Evolutionary conservation across 92 coral and sea anemone species (phyloP).

Genomic region (Epizoanthus illoricatus): DNA sequence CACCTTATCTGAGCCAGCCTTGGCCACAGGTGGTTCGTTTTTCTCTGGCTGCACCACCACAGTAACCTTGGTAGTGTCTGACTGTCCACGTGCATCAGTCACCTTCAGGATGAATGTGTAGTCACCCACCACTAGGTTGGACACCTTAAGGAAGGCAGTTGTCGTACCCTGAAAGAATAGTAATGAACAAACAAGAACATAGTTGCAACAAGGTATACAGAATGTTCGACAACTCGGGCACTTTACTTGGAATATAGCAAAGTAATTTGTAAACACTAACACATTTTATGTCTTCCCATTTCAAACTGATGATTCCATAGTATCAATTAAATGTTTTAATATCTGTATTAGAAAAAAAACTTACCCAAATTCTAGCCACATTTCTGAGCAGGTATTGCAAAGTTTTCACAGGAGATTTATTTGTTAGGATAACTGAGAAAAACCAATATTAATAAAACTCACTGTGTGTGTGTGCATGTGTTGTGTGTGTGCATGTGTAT

Average conservation of each 20-base stretch:
- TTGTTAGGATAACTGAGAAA: no score
- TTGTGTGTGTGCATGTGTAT: no score
- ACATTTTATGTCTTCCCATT: no score
- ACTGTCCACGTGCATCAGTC: conserved; percentile 94
- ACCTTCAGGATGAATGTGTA: conserved; percentile 94
- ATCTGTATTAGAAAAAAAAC: no score
- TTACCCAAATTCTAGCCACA: no score
- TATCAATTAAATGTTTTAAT: no score
- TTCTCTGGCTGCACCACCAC: conserved; percentile 98
- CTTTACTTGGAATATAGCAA: neutral
- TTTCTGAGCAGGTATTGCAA: no score
- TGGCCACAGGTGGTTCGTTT: conserved; percentile 92
- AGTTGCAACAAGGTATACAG: neutral
- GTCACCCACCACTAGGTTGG: conserved; percentile 98
- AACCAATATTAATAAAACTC: no score
- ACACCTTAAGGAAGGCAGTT: conserved; percentile 82
- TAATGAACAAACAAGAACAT: neutral
- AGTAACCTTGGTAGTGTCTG: conserved; percentile 80
- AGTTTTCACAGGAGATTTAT: no score
- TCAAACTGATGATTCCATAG: no score
- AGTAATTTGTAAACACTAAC: neutral
- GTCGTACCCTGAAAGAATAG: conserved; percentile 69
- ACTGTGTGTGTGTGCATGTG: no score
- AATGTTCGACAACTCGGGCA: neutral
- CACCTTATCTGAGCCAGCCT: conserved; percentile 98